These are phyloP conservation scores for Thalassaphorura encarpata DNA, from an alignment of 1,140 invertebrate species.

Conservation along the genomic window DNA sequence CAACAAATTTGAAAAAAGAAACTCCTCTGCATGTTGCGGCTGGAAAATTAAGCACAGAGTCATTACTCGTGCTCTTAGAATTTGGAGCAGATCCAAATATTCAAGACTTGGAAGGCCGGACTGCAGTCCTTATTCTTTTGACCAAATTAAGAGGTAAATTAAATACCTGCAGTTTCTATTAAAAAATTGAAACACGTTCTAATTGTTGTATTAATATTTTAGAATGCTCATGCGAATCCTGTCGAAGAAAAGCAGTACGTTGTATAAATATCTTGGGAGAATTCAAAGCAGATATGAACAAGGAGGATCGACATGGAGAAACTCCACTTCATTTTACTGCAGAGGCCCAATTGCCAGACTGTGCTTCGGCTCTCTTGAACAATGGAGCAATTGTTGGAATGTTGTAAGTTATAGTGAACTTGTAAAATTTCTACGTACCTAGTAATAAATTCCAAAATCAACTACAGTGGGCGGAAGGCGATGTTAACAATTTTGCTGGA, in stretches of 20 bases:
- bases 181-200: background rate
- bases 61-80: conserved; percentile 13
- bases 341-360: background rate
- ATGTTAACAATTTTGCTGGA: conserved; percentile 16
- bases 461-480: background rate
- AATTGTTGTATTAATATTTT: background rate
- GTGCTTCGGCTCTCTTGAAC: conserved; percentile 10
- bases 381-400: conserved; percentile 12
- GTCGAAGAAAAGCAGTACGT: conserved; percentile 2
- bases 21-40: conserved; percentile 15
- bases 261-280: conserved; percentile 18
- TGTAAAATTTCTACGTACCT: background rate
- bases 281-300: conserved; percentile 15
- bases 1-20: conserved; percentile 14
- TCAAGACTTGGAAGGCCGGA: conserved; percentile 9
- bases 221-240: conserved; percentile 22
- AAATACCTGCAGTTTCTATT: background rate
- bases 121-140: conserved; percentile 11
- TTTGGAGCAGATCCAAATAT: conserved; percentile 15
- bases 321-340: conserved; percentile 15
- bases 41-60: conserved; percentile 5
- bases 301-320: conserved; percentile 2
- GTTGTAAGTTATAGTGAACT: background rate
- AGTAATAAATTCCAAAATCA: background rate
- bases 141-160: conserved; percentile 4